phyloP scores from a whole-genome alignment of 2,888 invertebrate genomes.

The Allolobophora icterica region DNA sequence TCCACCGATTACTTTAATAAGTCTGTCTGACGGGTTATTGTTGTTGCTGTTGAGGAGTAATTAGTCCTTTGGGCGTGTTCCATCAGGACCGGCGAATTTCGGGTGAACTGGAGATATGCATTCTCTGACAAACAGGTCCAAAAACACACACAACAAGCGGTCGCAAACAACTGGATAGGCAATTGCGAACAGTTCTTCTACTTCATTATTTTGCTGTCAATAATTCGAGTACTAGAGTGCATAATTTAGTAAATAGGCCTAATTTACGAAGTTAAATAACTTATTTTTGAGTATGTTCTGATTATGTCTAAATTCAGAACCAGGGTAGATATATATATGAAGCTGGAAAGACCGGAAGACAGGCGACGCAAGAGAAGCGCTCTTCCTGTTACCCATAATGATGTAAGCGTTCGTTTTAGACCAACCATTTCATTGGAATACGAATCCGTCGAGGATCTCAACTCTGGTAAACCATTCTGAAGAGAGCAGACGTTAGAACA shows the following conservation, averaged over 20 bases:
- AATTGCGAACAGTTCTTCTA: neutral
- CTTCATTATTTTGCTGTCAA: neutral
- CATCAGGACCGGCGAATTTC: neutral
- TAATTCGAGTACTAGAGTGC: no score
- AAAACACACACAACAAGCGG: neutral
- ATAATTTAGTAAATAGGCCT: no score
- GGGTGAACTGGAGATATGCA: neutral
- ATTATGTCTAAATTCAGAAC: no score
- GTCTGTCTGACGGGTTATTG: neutral
- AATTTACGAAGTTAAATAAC: no score
- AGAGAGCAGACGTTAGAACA: no score
- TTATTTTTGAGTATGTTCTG: no score
- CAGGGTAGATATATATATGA: no score
- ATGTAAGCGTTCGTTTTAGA: neutral
- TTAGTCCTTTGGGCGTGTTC: neutral
- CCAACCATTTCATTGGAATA: neutral
- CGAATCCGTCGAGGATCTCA: neutral
- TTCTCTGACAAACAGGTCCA: neutral
- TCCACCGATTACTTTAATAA: neutral
- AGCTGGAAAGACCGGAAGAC: neutral
- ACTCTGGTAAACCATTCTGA: no score
- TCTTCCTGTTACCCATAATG: neutral
- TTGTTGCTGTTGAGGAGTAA: neutral
- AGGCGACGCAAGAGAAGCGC: neutral
- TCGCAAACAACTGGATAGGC: no score